Conservation (phyloP, 2,888 invertebrate species). For the Synanthedon andrenaeformis region DNA sequence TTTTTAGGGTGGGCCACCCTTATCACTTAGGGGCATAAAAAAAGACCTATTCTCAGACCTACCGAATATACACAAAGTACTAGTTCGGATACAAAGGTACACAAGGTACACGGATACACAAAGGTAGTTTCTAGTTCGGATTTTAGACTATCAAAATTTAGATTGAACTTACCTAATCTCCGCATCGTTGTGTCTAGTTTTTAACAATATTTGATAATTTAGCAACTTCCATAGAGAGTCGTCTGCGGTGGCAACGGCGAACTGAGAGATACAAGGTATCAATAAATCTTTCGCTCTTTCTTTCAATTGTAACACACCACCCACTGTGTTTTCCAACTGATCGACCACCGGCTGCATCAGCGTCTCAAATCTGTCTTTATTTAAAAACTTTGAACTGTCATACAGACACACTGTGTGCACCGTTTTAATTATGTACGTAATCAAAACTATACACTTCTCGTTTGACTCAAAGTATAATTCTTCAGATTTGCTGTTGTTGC, state of each 20-base stretch:
- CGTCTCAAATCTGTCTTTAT: constrained; percentile 85
- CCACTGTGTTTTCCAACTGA: constrained; percentile 83
- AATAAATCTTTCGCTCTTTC: constrained; percentile 72
- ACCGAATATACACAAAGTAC: no score
- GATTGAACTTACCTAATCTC: constrained; percentile 67
- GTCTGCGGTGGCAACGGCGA: constrained; percentile 85
- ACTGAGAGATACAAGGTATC: constrained; percentile 84
- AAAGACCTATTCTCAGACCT: no score
- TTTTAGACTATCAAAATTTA: no score
- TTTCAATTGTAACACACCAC: constrained; percentile 72
- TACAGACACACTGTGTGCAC: constrained; percentile 83
- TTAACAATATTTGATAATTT: constrained; percentile 90
- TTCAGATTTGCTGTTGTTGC: constrained; percentile 73
- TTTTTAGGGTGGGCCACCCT: no score
- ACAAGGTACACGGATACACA: no score
- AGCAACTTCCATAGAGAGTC: constrained; percentile 91
- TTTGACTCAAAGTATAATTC: constrained; percentile 64
- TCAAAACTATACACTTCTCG: constrained; percentile 70
- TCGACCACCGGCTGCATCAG: constrained; percentile 90
- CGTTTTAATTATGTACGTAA: constrained; percentile 81
- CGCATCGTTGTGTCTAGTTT: constrained; percentile 82
- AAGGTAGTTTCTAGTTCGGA: no score
- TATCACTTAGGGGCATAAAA: no score
- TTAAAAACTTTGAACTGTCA: constrained; percentile 86
- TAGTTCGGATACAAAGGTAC: no score